Conservation (phyloP, 2,888 invertebrate species). For the Cephus nigrinus region DNA sequence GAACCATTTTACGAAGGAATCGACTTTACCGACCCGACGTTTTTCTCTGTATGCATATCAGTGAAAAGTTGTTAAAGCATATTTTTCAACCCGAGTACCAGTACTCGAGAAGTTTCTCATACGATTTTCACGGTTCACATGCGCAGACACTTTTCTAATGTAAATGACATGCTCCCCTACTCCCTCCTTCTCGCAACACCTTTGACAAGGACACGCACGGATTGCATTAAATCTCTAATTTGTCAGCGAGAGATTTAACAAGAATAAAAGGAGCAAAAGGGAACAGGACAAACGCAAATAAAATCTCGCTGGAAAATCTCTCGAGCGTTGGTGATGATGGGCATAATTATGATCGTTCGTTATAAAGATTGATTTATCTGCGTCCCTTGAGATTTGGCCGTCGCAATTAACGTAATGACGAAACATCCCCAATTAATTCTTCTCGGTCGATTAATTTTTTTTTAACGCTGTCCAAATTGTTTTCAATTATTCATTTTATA, state of each 20-base stretch:
- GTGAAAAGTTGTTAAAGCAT: neutral
- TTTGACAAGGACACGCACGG: neutral
- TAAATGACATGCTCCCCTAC: neutral
- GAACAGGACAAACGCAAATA: conserved; percentile 7
- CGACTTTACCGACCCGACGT: neutral
- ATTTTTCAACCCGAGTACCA: neutral
- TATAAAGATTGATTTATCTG: neutral
- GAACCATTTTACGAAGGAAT: neutral
- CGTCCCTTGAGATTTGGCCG: neutral
- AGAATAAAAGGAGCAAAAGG: conserved; percentile 9
- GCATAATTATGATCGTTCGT: neutral
- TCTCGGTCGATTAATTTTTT: neutral
- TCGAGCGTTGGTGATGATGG: conserved; percentile 9
- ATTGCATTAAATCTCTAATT: neutral
- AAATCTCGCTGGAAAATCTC: conserved; percentile 9
- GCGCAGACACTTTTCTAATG: neutral
- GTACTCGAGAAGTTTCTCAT: neutral
- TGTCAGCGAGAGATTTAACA: neutral
- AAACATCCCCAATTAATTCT: neutral
- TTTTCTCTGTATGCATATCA: neutral
- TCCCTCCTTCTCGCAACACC: neutral
- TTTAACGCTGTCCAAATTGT: neutral
- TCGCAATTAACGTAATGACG: neutral
- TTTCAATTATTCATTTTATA: neutral
- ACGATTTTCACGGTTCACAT: neutral